Percentiles rank a stretch among this genome's conserved stretches.
These are phyloP conservation scores for Ophion ventricosus DNA, from an alignment of 2,888 invertebrate genomes.

Conservation along the genomic window DNA sequence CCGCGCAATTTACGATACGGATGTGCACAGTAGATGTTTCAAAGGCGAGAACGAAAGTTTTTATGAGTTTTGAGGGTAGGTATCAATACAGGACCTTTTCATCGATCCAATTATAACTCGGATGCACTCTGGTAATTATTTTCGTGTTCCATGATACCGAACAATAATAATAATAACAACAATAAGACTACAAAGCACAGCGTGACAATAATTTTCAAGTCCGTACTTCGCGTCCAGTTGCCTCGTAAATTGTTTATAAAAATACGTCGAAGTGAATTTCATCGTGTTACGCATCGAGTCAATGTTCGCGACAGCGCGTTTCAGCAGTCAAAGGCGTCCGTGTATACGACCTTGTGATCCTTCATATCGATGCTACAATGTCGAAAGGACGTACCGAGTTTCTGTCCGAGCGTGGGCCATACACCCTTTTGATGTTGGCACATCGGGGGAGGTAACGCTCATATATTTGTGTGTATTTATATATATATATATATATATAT, in stretches of 20 bases:
- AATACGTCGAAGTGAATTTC: conserved; percentile 28
- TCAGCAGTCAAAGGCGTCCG: conserved; percentile 28
- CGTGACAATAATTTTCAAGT: conserved; percentile 44
- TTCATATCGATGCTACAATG: background rate
- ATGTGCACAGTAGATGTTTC: too few relatives aligned
- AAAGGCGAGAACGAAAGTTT: too few relatives aligned
- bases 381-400: background rate
- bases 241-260: conserved; percentile 56
- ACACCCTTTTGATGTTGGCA: conserved; percentile 13
- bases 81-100: too few relatives aligned
- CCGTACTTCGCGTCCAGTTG: background rate
- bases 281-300: conserved; percentile 31
- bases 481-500: conserved; percentile 11
- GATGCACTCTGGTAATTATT: conserved; percentile 4
- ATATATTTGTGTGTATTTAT: too few relatives aligned
- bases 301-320: conserved; percentile 45
- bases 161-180: background rate
- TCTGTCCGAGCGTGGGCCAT: background rate
- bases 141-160: conserved; percentile 30
- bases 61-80: too few relatives aligned
- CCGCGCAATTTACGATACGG: too few relatives aligned
- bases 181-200: conserved; percentile 4
- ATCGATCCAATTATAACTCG: conserved; percentile 44
- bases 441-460: background rate
- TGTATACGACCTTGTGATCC: background rate